Evolutionary conservation across 2,888 invertebrate genomes (phyloP).

Genomic region (Cantharis rustica): DNA sequence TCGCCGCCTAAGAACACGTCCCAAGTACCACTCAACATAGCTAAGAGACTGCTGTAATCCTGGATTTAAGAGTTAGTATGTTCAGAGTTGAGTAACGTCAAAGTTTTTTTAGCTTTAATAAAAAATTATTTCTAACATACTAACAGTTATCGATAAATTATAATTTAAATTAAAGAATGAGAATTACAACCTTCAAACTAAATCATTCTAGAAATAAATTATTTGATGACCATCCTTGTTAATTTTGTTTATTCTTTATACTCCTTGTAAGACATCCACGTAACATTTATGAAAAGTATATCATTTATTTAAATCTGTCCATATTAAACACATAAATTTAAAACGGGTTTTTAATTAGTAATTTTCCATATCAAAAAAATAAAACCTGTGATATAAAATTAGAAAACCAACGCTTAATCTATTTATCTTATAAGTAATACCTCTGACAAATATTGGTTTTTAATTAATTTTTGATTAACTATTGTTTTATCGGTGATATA

Average conservation of each 20-base stretch:
- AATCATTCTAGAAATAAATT: background rate
- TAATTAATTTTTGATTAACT: background rate
- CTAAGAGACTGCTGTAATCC: conserved; percentile 37
- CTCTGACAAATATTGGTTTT: background rate
- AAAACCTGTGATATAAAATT: background rate
- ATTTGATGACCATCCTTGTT: background rate
- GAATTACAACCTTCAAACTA: background rate
- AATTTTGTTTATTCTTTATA: no score
- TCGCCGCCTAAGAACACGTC: conserved; percentile 39
- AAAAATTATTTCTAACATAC: background rate
- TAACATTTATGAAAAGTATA: background rate
- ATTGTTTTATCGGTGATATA: background rate
- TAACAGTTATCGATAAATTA: background rate
- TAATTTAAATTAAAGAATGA: background rate
- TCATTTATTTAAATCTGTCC: background rate
- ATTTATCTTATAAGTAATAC: background rate
- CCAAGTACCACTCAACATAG: conserved; percentile 37
- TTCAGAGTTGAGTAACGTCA: conserved; percentile 9
- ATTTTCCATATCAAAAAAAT: background rate
- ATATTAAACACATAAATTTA: background rate
- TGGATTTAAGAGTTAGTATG: conserved; percentile 31
- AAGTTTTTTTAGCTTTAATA: background rate
- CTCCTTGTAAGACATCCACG: background rate
- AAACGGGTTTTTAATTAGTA: background rate
- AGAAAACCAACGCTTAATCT: background rate